phyloP scores from a whole-genome alignment of 2,797 vertebrate species.

The Sebastiscus tertius region DNA sequence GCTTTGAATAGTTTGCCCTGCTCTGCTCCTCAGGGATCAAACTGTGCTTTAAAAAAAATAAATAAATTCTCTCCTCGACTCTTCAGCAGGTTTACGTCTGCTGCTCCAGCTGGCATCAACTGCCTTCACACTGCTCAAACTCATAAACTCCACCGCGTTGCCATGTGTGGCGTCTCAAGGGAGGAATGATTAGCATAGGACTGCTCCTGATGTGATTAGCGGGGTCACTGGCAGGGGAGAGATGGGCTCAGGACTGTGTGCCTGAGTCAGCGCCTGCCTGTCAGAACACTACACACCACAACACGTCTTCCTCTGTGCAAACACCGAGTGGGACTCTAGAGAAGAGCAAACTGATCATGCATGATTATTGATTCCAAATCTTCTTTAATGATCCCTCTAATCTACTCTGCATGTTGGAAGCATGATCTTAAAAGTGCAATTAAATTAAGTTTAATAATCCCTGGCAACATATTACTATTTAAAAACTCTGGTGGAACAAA shows the following conservation, averaged over 20 bases:
- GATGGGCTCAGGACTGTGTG: constrained; percentile 21
- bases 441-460: neutral
- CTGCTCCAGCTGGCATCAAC: constrained; percentile 22
- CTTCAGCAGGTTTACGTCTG: constrained; percentile 33
- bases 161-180: constrained; percentile 31
- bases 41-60: neutral
- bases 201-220: constrained; percentile 58
- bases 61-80: constrained; percentile 12
- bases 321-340: neutral
- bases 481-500: neutral
- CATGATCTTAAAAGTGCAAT: neutral
- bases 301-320: neutral
- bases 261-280: constrained; percentile 35
- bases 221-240: constrained; percentile 49
- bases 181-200: constrained; percentile 51
- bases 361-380: neutral
- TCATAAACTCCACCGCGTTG: constrained; percentile 20
- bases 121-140: neutral
- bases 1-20: constrained; percentile 28
- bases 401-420: neutral
- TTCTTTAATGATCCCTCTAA: neutral
- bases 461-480: neutral
- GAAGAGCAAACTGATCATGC: neutral
- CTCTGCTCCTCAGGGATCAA: constrained; percentile 31
- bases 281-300: constrained; percentile 1